A percentile compares a stretch with the other conserved stretches of the same genome.
phyloP scores from a whole-genome alignment of 53 echinoderm and acorn worm genomes.

The Apostichopus leukothele region DNA sequence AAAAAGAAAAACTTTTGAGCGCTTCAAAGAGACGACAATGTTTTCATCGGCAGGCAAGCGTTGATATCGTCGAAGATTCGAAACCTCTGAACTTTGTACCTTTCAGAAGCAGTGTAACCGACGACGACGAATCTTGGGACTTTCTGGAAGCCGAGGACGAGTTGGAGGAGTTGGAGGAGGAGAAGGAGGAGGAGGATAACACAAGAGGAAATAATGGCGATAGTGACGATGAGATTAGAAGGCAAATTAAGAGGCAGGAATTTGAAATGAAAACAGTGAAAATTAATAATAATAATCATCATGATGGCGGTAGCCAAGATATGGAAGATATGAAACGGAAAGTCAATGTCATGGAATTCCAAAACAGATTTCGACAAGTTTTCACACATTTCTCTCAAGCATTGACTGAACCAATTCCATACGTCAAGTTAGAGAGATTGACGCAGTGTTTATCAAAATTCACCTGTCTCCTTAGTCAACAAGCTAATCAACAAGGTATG shows the following conservation, averaged over 20 bases:
- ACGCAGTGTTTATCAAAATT: conserved; percentile 21
- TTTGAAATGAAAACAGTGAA: neutral
- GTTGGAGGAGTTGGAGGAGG: neutral
- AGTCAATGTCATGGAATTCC: conserved; percentile 4
- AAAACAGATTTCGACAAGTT: conserved; percentile 10
- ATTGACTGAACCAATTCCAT: conserved; percentile 2
- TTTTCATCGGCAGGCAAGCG: neutral
- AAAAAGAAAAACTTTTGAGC: neutral
- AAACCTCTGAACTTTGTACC: neutral
- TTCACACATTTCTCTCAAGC: conserved; percentile 7
- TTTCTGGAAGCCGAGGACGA: neutral
- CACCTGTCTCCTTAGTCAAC: conserved; percentile 8
- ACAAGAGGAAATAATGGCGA: neutral
- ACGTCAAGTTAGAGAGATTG: conserved; percentile 20
- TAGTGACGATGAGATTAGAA: too few relatives aligned
- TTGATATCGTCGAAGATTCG: neutral
- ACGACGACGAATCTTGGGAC: neutral
- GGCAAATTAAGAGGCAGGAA: neutral
- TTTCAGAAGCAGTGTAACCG: neutral
- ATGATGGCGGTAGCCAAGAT: neutral
- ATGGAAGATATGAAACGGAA: neutral
- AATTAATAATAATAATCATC: neutral
- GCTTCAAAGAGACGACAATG: neutral
- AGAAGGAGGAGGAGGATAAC: neutral
- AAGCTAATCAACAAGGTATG: neutral